These are phyloP conservation scores for Sebastes fasciatus DNA, from an alignment of 2,113 vertebrate species.

Conservation along the genomic window DNA sequence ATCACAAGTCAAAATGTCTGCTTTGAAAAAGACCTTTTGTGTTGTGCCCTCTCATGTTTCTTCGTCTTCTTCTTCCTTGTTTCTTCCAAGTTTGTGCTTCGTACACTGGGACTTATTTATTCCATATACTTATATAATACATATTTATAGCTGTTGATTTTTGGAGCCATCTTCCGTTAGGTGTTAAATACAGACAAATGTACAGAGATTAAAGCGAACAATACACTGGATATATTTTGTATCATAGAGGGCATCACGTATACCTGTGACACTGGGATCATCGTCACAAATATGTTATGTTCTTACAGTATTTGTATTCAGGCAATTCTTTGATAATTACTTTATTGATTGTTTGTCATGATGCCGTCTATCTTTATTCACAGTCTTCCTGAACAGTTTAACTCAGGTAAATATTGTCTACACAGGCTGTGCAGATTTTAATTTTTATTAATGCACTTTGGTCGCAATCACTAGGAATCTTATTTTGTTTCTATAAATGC, in stretches of 20 bases:
- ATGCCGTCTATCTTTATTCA: not conserved
- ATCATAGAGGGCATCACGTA: not conserved
- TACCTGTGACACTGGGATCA: not conserved
- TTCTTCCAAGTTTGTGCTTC: not conserved
- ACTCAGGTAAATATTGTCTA: not conserved
- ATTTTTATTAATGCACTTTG: not conserved
- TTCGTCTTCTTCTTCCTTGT: not conserved
- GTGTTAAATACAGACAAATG: not conserved
- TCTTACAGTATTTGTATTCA: not conserved
- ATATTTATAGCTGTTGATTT: not conserved
- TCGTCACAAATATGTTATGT: not conserved
- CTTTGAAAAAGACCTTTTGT: no score
- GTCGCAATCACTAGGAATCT: slow-evolving; percentile 9
- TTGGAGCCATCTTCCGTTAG: slow-evolving; percentile 1
- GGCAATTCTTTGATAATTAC: not conserved
- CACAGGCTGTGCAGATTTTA: not conserved
- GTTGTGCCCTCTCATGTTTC: not conserved
- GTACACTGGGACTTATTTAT: not conserved
- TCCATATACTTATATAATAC: no score
- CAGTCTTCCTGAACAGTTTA: slow-evolving; percentile 1
- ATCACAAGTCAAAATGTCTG: not conserved
- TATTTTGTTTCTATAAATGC: slow-evolving; percentile 19
- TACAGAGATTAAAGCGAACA: not conserved
- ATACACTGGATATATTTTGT: slow-evolving; percentile 14
- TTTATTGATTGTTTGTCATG: not conserved